These are phyloP conservation scores for Sisyra nigra DNA, from an alignment of 2,888 invertebrate species.

Conservation along the genomic window DNA sequence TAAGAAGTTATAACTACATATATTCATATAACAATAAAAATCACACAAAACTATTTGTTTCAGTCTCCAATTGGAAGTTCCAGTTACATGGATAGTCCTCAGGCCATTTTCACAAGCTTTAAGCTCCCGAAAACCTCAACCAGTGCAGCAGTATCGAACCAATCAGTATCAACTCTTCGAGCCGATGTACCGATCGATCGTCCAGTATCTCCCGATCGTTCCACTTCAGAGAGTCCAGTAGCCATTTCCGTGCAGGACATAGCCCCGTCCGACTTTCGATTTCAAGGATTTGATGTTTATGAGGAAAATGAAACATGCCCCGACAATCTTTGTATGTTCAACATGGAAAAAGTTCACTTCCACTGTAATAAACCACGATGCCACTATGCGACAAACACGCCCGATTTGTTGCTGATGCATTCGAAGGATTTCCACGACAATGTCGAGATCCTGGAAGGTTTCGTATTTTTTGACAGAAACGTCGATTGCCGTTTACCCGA, in stretches of 20 bases:
- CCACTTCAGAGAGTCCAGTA: slow-evolving; percentile 23
- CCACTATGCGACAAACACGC: slow-evolving; percentile 65
- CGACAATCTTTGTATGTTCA: slow-evolving; percentile 55
- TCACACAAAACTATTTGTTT: slow-evolving; percentile 13
- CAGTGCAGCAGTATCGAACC: slow-evolving; percentile 11
- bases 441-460: slow-evolving; percentile 67
- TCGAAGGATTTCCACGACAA: slow-evolving; percentile 75
- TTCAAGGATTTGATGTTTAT: slow-evolving; percentile 44
- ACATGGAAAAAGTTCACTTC: slow-evolving; percentile 54
- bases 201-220: slow-evolving; percentile 16
- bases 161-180: neutral
- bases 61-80: slow-evolving; percentile 24
- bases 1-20: slow-evolving; percentile 28
- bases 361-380: slow-evolving; percentile 75
- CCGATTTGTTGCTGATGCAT: slow-evolving; percentile 64
- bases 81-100: slow-evolving; percentile 46
- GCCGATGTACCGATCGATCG: neutral
- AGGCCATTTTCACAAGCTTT: slow-evolving; percentile 86
- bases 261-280: slow-evolving; percentile 33
- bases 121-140: slow-evolving; percentile 60
- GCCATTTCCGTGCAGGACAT: slow-evolving; percentile 19
- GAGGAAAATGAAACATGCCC: slow-evolving; percentile 50
- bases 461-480: slow-evolving; percentile 64
- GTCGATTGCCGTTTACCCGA: slow-evolving; percentile 49
- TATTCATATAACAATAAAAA: too few relatives aligned